Conservation (phyloP, 2,888 invertebrate species). For the Parthenolecanium corni region DNA sequence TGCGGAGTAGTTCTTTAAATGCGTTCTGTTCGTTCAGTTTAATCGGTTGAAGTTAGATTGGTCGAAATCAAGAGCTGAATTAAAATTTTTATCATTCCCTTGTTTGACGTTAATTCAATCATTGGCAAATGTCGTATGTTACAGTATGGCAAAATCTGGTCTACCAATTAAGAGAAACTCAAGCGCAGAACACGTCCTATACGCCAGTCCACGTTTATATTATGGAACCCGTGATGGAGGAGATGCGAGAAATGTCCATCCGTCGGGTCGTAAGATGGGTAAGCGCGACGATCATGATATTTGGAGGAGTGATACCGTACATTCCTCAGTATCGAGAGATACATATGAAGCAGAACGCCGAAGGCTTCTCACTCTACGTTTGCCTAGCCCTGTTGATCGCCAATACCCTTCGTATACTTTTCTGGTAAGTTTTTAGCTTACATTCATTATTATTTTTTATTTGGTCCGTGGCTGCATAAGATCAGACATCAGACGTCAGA, state of each 20-base stretch:
- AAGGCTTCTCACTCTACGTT: slow-evolving; percentile 94
- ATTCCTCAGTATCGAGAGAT: slow-evolving; percentile 95
- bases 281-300: slow-evolving; percentile 79
- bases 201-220: background rate
- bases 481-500: no score
- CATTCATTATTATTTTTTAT: slow-evolving; percentile 1
- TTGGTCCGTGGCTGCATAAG: background rate
- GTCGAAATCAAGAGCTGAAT: no score
- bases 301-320: slow-evolving; percentile 91
- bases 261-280: slow-evolving; percentile 65
- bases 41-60: no score
- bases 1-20: no score
- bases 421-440: slow-evolving; percentile 63
- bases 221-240: slow-evolving; percentile 35
- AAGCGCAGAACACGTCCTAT: slow-evolving; percentile 9
- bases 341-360: slow-evolving; percentile 76
- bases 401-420: slow-evolving; percentile 90
- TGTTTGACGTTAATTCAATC: no score
- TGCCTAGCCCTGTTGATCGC: slow-evolving; percentile 90
- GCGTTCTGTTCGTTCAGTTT: no score
- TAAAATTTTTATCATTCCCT: no score
- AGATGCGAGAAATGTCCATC: slow-evolving; percentile 41
- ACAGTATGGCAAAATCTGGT: slow-evolving; percentile 29
- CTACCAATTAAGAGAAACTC: slow-evolving; percentile 15
- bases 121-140: slow-evolving; percentile 8